Evolutionary conservation across 1,140 invertebrate genomes (phyloP), one percentile per base, ranked within the genome.

Genomic region (Drosophila yakuba): DNA sequence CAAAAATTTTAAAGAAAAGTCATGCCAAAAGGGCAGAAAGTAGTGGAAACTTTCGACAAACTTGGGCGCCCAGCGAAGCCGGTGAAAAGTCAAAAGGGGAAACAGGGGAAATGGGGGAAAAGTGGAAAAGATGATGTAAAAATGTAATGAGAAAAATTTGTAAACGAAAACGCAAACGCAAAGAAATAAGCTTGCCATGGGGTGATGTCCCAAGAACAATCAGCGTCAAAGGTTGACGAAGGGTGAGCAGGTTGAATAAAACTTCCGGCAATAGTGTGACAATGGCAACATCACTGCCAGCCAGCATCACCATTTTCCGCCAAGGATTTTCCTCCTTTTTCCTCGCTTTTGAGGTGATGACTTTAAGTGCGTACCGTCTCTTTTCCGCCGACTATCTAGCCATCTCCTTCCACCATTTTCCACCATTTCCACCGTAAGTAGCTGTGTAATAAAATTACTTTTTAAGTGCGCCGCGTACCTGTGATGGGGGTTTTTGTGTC

Each of bases 391-490:
- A 12, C 11, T 56, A 35, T 51, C 67, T 47, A 47, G 11, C 45
- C 3, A 2, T 39, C 38, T 5, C 39, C 6, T 2, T 43, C 23
- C 23, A 8, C 23, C 36, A 1, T n/a, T 15, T 41, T 43, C 23
- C 23, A 8, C 15, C 36, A 3, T n/a, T 15, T 41, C 20, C 15
- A n/a, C 35, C 25, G 25, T 86, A 86, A 86, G 83, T 86, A 88
- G 82, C 82, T 82, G 75, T 78, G 83, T 86, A 86, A 86, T 86
- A 86, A 86, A 86, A 86, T 86, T 88, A 86, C 83, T 88, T 86
- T 86, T 86, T 88, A 86, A 82, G 78, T 86, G 83, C 84, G 66
- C 55, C 45, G 67, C 63, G 74, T 81, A 83, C 78, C 78, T 74
- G 60, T 44, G 17, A 36, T 43, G 2, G 4, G 12, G 15, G n/a